Conservation (phyloP, 2,888 invertebrate species). For the Leucania comma region DNA sequence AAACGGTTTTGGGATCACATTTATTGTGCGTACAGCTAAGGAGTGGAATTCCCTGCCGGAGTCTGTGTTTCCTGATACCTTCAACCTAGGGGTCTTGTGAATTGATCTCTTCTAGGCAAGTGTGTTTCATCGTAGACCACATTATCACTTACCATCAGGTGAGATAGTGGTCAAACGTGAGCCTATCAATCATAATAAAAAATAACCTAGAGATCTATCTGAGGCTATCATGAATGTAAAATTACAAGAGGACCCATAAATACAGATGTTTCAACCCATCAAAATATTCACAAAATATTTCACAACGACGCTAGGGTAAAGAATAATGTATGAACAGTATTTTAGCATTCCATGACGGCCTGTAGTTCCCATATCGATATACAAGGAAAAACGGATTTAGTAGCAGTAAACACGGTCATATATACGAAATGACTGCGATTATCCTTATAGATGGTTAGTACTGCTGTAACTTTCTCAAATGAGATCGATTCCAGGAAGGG, state of each 20-base stretch:
- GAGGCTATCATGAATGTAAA: too few species aligned
- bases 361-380: slow-evolving; percentile 39
- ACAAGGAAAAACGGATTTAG: slow-evolving; percentile 51
- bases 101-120: too few species aligned
- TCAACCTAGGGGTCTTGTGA: too few species aligned
- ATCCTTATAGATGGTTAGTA: slow-evolving; percentile 47
- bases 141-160: too few species aligned
- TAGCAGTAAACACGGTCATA: slow-evolving; percentile 51
- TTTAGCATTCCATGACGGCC: slow-evolving; percentile 18
- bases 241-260: neutral
- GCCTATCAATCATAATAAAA: too few species aligned
- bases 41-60: too few species aligned
- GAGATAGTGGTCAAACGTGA: too few species aligned
- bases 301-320: neutral
- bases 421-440: slow-evolving; percentile 53
- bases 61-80: too few species aligned
- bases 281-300: neutral
- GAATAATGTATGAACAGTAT: slow-evolving; percentile 14
- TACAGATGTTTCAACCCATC: slow-evolving; percentile 1
- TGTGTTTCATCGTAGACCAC: too few species aligned
- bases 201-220: too few species aligned
- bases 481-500: slow-evolving; percentile 15
- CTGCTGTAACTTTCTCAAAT: slow-evolving; percentile 39
- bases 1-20: too few species aligned
- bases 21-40: too few species aligned